These are phyloP conservation scores for Drosophila dunni DNA, from an alignment of 1,140 invertebrate genomes.

Conservation along the genomic window DNA sequence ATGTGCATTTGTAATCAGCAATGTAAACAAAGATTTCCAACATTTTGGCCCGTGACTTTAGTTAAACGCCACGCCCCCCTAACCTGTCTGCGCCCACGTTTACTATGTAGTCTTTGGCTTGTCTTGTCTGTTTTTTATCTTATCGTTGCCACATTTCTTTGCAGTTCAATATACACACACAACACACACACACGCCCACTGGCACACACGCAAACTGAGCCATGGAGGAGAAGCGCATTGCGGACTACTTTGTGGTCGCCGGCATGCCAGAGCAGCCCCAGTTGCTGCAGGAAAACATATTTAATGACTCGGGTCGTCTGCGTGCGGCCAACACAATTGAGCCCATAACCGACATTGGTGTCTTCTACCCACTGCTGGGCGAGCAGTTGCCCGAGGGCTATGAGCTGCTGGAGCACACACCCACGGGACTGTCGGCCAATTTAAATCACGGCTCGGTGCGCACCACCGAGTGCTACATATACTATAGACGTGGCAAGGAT, in stretches of 20 bases:
- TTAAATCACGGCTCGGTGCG: slow-evolving; percentile 98
- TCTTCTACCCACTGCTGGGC: slow-evolving; percentile 95
- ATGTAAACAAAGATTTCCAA: slow-evolving; percentile 74
- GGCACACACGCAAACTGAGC: background rate
- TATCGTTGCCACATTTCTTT: slow-evolving; percentile 22
- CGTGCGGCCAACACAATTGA: slow-evolving; percentile 89
- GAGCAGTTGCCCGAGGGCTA: slow-evolving; percentile 94
- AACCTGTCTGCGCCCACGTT: background rate
- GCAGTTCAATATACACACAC: slow-evolving; percentile 7
- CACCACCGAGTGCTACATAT: slow-evolving; percentile 96
- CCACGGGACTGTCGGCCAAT: slow-evolving; percentile 94
- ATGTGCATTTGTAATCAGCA: slow-evolving; percentile 54
- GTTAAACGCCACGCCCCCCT: background rate
- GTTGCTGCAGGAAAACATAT: slow-evolving; percentile 92
- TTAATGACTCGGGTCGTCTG: slow-evolving; percentile 91
- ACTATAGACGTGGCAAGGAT: slow-evolving; percentile 95
- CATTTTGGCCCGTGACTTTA: slow-evolving; percentile 12
- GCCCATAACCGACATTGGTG: slow-evolving; percentile 96
- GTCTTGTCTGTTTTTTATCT: slow-evolving; percentile 26
- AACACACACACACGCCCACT: background rate
- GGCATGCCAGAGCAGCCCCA: slow-evolving; percentile 93
- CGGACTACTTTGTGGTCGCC: slow-evolving; percentile 99
- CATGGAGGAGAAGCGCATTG: slow-evolving; percentile 93
- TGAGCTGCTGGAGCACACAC: slow-evolving; percentile 93
- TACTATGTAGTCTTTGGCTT: background rate